Evolutionary conservation across 2,888 invertebrate genomes (phyloP), one percentile per base, ranked within the genome.

Genomic region (Aporophyla lueneburgensis): DNA sequence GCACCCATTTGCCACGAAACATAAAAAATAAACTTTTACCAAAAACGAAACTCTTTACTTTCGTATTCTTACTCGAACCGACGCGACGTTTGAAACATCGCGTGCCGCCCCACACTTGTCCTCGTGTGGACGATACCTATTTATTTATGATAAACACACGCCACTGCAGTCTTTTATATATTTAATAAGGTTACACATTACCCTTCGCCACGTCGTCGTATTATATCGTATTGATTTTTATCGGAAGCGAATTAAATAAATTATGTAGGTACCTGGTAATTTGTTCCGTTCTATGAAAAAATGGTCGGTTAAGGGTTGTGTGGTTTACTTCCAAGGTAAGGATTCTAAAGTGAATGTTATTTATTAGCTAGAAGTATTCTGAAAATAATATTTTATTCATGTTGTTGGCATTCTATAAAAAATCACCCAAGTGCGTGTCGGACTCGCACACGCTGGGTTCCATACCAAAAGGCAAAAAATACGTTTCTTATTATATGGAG

Each of bases 101-200:
- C 83, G 83, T 83, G 83, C 14, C 77, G 21, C 21, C 66, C 40
- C 40, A 21, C 65, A 65, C 68, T 73, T 65, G 80, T 71, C 86
- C 86, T 85, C 77, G 87, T 40, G 63, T 62, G 76, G 62, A 65
- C 77, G 65, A 77, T 74, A 24, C 58, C 68, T 78, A 74, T 80
- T 83, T 87, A 83, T 83, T 86, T 78, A 77, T 86, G 71, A 78
- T 76, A 76, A 87, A 74, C 72, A 87, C 77, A 78, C 86, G 72
- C 80, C 78, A 87, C 68, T 88, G 78, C 86, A 87, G 86, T 70
- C 72, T 66, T 83, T 79, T 81, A 79, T 79, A 74, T 76, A 83
- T 85, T 83, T 83, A 84, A 76, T 83, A 61, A 85, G 71, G 85
- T 76, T 80, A 81, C 68, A 81, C 73, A 68, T 70, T 78, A 78